Evolutionary conservation across 2,888 invertebrate species (phyloP).

Genomic region (Andrena flavipes): DNA sequence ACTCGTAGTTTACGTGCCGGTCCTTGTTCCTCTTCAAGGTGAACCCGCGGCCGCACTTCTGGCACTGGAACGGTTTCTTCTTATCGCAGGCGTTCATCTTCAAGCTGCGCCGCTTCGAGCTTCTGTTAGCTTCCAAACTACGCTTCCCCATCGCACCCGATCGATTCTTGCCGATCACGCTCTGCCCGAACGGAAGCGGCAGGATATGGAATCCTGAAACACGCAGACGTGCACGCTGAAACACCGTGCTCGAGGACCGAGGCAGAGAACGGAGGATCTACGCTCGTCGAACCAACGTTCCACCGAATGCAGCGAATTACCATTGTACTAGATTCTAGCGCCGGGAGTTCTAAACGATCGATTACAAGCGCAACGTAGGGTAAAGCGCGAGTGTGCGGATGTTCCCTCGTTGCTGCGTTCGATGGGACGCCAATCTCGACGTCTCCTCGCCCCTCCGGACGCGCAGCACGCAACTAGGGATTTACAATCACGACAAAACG

Average conservation of each 20-base stretch:
- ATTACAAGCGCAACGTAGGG: neutral
- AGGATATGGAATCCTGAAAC: conserved; percentile 68
- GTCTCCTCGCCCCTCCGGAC: neutral
- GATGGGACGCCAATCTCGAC: neutral
- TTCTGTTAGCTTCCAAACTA: conserved; percentile 36
- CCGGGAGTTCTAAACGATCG: neutral
- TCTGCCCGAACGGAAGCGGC: conserved; percentile 56
- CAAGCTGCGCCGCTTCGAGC: conserved; percentile 45
- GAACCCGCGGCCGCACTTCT: conserved; percentile 79
- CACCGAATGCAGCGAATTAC: conserved; percentile 10
- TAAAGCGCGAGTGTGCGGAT: too few species aligned
- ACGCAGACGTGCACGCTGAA: conserved; percentile 68
- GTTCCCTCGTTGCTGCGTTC: neutral
- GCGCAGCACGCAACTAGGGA: neutral
- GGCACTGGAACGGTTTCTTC: conserved; percentile 76
- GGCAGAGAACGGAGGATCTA: neutral
- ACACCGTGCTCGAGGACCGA: conserved; percentile 50
- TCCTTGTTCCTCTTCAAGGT: conserved; percentile 77
- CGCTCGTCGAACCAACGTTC: neutral
- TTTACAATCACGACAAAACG: neutral
- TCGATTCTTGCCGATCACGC: conserved; percentile 61
- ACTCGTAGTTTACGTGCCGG: conserved; percentile 80
- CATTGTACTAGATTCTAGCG: too few species aligned
- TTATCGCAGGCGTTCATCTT: conserved; percentile 59
- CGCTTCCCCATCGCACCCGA: conserved; percentile 46